phyloP scores from a whole-genome alignment of 1,140 invertebrate genomes.

The Calliopsis andreniformis region DNA sequence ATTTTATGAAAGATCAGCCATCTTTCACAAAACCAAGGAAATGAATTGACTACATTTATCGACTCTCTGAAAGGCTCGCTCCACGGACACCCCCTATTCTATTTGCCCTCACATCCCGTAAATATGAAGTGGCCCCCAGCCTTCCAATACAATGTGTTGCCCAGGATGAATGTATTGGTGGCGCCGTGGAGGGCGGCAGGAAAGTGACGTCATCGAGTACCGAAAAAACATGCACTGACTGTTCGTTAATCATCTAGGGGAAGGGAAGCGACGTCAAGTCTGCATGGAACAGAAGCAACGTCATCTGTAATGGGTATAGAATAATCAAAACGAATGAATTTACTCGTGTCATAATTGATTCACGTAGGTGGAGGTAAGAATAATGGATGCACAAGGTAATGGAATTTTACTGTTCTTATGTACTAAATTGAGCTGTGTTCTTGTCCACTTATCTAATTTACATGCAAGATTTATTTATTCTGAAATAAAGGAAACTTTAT shows the following conservation, averaged over 20 bases:
- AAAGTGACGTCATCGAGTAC: constrained; percentile 42
- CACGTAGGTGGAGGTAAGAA: too few species aligned
- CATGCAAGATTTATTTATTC: too few species aligned
- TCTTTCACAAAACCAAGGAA: background rate
- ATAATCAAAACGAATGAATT: too few species aligned
- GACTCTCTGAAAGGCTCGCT: background rate
- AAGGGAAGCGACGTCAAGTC: background rate
- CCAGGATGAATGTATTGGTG: constrained; percentile 8
- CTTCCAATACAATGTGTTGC: background rate
- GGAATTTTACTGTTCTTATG: too few species aligned
- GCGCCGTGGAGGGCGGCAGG: constrained; percentile 35
- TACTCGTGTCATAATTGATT: too few species aligned
- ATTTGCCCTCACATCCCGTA: constrained; percentile 1
- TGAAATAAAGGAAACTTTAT: too few species aligned
- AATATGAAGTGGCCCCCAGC: background rate
- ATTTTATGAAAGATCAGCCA: background rate
- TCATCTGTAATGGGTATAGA: too few species aligned
- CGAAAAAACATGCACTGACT: constrained; percentile 18
- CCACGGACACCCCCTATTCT: background rate
- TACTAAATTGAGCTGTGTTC: too few species aligned
- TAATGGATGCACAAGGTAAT: too few species aligned
- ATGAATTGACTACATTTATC: background rate
- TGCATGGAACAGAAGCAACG: background rate
- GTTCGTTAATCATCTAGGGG: background rate
- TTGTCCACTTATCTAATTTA: too few species aligned